A percentile compares a stretch with the other conserved stretches of the same genome.
Evolutionary conservation across 1,140 invertebrate genomes (phyloP).

Genomic region (Wiebesia pumilae): DNA sequence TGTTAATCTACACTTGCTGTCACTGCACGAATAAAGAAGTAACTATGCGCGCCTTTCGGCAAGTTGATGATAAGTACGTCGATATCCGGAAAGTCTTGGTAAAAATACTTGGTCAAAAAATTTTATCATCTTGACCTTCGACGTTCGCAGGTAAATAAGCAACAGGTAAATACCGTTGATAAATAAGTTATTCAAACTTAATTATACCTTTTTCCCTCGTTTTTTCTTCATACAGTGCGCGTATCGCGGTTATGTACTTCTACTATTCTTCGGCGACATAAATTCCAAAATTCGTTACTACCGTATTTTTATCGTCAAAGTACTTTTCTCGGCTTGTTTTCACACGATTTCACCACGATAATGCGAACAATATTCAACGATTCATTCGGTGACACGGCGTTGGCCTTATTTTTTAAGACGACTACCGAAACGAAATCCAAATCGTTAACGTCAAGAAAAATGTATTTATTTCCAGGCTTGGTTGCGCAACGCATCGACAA

Average conservation of each 20-base stretch:
- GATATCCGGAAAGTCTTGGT: too few relatives aligned
- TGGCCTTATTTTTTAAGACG: neutral
- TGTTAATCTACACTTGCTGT: too few relatives aligned
- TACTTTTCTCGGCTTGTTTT: neutral
- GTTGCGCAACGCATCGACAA: slow-evolving; percentile 26
- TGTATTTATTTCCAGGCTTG: neutral
- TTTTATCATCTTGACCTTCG: neutral
- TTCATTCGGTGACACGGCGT: neutral
- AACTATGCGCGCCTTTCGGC: too few relatives aligned
- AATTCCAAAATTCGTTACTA: slow-evolving; percentile 1
- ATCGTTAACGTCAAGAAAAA: slow-evolving; percentile 2
- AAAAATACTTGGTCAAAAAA: too few relatives aligned
- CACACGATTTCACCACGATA: neutral
- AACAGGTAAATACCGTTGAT: neutral
- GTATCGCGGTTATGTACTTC: neutral
- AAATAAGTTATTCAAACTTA: neutral
- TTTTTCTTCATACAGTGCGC: neutral
- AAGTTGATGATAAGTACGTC: too few relatives aligned
- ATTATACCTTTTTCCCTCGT: neutral
- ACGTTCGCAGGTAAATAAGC: neutral
- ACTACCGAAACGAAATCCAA: neutral
- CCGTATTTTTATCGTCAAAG: neutral
- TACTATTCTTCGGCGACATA: neutral
- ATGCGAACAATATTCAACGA: neutral
- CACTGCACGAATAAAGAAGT: too few relatives aligned